Conservation (phyloP, 2,113 vertebrate genomes). For the Carollia perspicillata region DNA sequence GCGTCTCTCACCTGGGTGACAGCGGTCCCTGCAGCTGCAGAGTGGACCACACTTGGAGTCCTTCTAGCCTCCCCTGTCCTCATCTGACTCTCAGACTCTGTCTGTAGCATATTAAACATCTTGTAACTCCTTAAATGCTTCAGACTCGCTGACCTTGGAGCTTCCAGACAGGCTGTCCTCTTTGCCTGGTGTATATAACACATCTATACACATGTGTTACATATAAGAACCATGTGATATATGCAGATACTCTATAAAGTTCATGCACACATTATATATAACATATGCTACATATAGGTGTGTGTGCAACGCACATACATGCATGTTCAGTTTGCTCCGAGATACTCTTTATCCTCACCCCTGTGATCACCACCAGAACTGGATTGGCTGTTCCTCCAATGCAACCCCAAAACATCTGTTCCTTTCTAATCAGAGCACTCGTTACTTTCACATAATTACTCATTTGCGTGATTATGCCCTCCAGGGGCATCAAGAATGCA, state of each 20-base stretch:
- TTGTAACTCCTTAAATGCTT: not conserved
- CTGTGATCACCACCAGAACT: not conserved
- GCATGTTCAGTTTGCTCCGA: not conserved
- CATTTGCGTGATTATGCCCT: not conserved
- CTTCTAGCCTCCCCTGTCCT: not conserved
- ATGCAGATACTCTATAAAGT: not conserved
- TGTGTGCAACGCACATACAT: not conserved
- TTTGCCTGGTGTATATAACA: not conserved
- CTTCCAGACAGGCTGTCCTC: not conserved
- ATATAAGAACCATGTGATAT: not conserved
- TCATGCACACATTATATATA: not conserved
- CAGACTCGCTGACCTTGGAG: not conserved
- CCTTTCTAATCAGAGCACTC: not conserved
- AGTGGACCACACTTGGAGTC: not conserved
- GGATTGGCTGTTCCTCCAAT: not conserved
- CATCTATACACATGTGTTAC: not conserved
- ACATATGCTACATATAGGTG: not conserved
- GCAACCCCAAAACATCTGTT: not conserved
- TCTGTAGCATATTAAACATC: not conserved
- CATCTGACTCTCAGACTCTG: not conserved
- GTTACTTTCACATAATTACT: not conserved
- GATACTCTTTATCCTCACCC: not conserved
- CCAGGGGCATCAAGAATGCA: not conserved
- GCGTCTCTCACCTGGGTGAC: not conserved
- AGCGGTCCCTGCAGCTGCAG: not conserved